A percentile compares a stretch with the other conserved stretches of the same genome.
Evolutionary conservation across 2,888 invertebrate species (phyloP).

Genomic region (Eutolmus rufibarbis): DNA sequence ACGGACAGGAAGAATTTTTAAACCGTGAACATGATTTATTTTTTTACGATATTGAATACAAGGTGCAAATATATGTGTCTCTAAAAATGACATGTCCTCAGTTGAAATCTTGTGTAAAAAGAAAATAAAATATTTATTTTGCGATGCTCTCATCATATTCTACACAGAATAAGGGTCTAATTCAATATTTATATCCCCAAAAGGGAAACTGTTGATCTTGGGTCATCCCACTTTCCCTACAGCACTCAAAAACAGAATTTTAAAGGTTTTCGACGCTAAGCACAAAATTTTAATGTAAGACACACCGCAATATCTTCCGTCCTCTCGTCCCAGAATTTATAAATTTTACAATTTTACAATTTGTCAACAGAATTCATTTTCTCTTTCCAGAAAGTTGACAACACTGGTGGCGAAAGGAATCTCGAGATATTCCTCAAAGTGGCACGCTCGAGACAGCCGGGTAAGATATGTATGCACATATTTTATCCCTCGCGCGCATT

Average conservation of each 20-base stretch:
- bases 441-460: neutral
- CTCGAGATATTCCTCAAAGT: neutral
- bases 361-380: neutral
- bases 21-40: too few species aligned
- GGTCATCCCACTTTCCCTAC: neutral
- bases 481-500: neutral
- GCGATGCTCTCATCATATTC: neutral
- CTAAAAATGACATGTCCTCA: too few species aligned
- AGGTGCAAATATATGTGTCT: too few species aligned
- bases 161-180: neutral
- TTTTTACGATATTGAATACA: too few species aligned
- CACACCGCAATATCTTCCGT: neutral
- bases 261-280: neutral
- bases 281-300: neutral
- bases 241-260: neutral
- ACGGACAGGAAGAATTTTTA: too few species aligned
- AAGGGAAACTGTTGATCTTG: neutral
- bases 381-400: neutral
- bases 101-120: neutral
- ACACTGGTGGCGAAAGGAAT: neutral
- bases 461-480: neutral
- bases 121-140: neutral
- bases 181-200: neutral
- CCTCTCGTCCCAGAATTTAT: neutral
- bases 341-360: neutral